These are phyloP conservation scores for Oncorhynchus tshawytscha DNA, from an alignment of 2,113 vertebrate species.

Conservation along the genomic window DNA sequence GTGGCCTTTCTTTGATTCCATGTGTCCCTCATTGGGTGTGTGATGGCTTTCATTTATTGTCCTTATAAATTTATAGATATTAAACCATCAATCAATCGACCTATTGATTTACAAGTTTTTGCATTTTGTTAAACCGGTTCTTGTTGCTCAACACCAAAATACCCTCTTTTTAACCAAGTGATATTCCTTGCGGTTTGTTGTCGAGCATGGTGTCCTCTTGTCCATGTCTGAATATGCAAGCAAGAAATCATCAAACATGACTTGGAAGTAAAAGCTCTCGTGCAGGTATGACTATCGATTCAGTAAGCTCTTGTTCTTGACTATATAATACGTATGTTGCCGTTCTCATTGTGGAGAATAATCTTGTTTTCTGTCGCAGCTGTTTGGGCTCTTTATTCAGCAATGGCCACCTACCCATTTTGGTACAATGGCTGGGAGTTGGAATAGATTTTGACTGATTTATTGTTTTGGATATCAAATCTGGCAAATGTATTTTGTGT, in stretches of 20 bases:
- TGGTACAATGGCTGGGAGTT: no score
- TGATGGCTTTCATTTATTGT: no score
- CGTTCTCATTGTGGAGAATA: neutral
- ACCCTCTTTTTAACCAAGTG: no score
- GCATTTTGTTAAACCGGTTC: no score
- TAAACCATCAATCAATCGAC: no score
- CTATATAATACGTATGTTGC: neutral
- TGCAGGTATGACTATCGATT: slow-evolving; percentile 79
- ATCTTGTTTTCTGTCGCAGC: neutral
- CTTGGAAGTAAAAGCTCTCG: slow-evolving; percentile 91
- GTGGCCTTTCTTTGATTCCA: no score
- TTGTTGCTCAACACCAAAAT: no score
- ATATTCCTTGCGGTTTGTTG: slow-evolving; percentile 24
- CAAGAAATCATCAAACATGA: slow-evolving; percentile 95
- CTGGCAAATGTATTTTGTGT: no score
- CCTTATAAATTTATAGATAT: no score
- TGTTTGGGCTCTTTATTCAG: neutral
- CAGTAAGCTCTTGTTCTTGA: neutral
- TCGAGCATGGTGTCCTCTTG: slow-evolving; percentile 80
- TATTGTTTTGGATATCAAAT: neutral
- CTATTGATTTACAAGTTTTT: no score
- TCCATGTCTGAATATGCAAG: slow-evolving; percentile 84
- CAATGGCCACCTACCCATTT: no score
- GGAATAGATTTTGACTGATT: neutral
- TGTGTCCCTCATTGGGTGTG: no score